phyloP scores from a whole-genome alignment of 1,140 invertebrate species.

The Goniozus legneri region DNA sequence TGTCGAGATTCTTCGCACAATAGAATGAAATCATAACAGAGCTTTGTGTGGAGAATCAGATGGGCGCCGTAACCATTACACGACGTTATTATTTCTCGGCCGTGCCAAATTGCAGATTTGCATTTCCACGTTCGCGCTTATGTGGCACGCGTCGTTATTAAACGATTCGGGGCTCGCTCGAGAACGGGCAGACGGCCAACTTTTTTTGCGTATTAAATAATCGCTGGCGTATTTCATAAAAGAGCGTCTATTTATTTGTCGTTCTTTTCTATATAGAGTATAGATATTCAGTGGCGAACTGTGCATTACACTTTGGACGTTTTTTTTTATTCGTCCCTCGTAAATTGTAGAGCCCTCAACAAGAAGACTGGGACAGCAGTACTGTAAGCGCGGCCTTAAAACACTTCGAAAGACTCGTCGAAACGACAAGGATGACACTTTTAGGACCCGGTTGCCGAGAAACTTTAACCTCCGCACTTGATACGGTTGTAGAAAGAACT shows the following conservation, averaged over 20 bases:
- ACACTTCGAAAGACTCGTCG: constrained; percentile 80
- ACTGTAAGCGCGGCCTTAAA: constrained; percentile 78
- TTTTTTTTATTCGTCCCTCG: neutral
- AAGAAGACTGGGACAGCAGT: constrained; percentile 65
- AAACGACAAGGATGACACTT: constrained; percentile 71
- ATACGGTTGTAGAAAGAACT: constrained; percentile 89
- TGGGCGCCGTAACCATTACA: constrained; percentile 13
- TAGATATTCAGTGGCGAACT: no score
- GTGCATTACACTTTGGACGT: neutral
- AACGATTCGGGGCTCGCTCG: no score
- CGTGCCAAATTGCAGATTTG: constrained; percentile 21
- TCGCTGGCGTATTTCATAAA: no score
- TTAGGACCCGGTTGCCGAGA: constrained; percentile 63
- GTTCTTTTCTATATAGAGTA: no score
- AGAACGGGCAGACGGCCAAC: no score
- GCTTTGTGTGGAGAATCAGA: no score
- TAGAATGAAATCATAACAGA: no score
- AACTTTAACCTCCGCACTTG: constrained; percentile 77
- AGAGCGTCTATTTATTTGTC: no score
- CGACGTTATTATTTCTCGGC: constrained; percentile 8
- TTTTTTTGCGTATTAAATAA: no score
- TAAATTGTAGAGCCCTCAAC: constrained; percentile 42
- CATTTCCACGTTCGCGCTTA: constrained; percentile 14
- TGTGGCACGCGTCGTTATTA: no score
- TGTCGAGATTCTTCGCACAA: no score